Conservation (phyloP, 2,113 vertebrate species). For the Poeciliopsis retropinna region DNA sequence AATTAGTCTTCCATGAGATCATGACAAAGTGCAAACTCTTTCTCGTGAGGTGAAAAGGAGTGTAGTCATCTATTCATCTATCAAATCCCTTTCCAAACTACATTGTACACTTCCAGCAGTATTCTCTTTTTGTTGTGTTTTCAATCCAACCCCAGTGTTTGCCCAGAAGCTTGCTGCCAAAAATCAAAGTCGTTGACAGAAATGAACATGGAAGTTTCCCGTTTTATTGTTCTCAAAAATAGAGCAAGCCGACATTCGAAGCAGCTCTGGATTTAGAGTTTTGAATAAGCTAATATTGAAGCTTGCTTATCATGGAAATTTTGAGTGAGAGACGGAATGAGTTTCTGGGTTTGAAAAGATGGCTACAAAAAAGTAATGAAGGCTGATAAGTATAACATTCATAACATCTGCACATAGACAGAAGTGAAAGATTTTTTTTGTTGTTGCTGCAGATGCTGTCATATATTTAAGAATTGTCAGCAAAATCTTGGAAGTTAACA, state of each 20-base stretch:
- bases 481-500: constrained; percentile 12
- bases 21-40: neutral
- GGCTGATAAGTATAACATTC: constrained; percentile 1
- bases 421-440: constrained; percentile 8
- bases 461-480: constrained; percentile 1
- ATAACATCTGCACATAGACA: constrained; percentile 1
- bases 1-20: constrained; percentile 6
- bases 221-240: constrained; percentile 30
- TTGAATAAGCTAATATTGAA: constrained; percentile 20
- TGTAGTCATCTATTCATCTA: constrained; percentile 14
- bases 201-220: constrained; percentile 37
- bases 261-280: constrained; percentile 14
- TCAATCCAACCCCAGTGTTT: constrained; percentile 45
- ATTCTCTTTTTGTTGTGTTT: constrained; percentile 17
- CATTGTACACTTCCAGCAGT: constrained; percentile 16
- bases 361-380: neutral
- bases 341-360: constrained; percentile 8
- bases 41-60: constrained; percentile 10
- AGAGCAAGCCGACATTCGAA: constrained; percentile 4
- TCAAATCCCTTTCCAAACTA: constrained; percentile 27
- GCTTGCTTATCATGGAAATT: constrained; percentile 16
- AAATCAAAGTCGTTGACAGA: constrained; percentile 49
- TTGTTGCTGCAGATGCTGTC: constrained; percentile 12
- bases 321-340: neutral
- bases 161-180: constrained; percentile 44